A percentile compares a stretch with the other conserved stretches of the same genome.
These are phyloP conservation scores for Danaus melanippus DNA, from an alignment of 1,140 invertebrate species.

Conservation along the genomic window DNA sequence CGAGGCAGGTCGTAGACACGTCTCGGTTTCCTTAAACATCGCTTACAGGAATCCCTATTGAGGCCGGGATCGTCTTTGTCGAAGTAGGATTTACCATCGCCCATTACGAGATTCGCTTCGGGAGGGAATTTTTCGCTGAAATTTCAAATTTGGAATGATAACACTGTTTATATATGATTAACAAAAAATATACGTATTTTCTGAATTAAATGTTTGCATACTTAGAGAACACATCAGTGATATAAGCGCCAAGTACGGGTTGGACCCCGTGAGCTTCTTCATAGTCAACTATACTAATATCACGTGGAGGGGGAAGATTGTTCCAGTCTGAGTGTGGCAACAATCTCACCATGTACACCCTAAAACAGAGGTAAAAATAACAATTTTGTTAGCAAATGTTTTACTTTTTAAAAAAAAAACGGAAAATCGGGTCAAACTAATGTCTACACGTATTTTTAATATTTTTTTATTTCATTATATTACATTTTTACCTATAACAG, in stretches of 20 bases:
- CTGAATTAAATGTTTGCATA: constrained; percentile 33
- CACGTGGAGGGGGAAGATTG: constrained; percentile 78
- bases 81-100: constrained; percentile 35
- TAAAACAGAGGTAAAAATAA: constrained; percentile 25
- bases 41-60: constrained; percentile 28
- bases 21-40: constrained; percentile 32
- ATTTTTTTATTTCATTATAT: too few species aligned
- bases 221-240: constrained; percentile 86
- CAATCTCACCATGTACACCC: constrained; percentile 84
- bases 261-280: constrained; percentile 77
- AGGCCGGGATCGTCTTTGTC: constrained; percentile 27
- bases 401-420: too few species aligned
- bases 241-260: constrained; percentile 77
- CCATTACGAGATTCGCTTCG: constrained; percentile 41
- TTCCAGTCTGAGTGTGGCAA: constrained; percentile 75
- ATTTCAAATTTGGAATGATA: constrained; percentile 6
- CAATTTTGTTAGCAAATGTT: too few species aligned
- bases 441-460: too few species aligned
- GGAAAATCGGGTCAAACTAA: too few species aligned
- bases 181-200: not conserved
- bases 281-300: constrained; percentile 80
- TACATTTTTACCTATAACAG: constrained; percentile 76
- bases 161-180: too few species aligned
- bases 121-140: constrained; percentile 46
- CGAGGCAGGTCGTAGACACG: constrained; percentile 23